Conservation (phyloP, 2,113 vertebrate genomes). For the Picathartes gymnocephalus region DNA sequence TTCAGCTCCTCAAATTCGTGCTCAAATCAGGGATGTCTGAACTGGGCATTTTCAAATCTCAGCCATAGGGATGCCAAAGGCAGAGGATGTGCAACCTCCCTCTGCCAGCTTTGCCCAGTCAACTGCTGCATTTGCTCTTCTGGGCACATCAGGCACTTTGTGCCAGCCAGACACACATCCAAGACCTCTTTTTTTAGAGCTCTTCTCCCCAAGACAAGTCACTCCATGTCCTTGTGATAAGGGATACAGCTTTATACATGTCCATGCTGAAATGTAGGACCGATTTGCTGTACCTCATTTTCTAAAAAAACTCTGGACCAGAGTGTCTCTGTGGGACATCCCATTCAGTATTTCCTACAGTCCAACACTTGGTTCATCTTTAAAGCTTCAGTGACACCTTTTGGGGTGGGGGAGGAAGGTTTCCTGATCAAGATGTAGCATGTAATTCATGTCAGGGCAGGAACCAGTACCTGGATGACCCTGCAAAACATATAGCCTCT, state of each 20-base stretch:
- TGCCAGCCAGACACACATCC: background rate
- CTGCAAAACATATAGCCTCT: background rate
- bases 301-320: background rate
- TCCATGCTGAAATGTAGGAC: background rate
- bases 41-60: background rate
- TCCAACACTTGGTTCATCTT: background rate
- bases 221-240: background rate
- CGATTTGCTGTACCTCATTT: background rate
- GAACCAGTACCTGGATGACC: background rate
- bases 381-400: background rate
- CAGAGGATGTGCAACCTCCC: fast-evolving
- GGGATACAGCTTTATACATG: fast-evolving
- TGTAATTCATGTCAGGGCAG: background rate
- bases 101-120: background rate
- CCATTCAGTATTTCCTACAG: background rate
- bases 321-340: background rate
- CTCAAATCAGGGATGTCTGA: background rate
- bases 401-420: background rate
- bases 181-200: background rate
- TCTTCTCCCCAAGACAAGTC: background rate
- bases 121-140: background rate
- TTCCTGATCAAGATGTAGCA: background rate
- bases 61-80: background rate
- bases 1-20: background rate
- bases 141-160: background rate